phyloP scores from a whole-genome alignment of 2,797 vertebrate species.

The Aldrovandia affinis region DNA sequence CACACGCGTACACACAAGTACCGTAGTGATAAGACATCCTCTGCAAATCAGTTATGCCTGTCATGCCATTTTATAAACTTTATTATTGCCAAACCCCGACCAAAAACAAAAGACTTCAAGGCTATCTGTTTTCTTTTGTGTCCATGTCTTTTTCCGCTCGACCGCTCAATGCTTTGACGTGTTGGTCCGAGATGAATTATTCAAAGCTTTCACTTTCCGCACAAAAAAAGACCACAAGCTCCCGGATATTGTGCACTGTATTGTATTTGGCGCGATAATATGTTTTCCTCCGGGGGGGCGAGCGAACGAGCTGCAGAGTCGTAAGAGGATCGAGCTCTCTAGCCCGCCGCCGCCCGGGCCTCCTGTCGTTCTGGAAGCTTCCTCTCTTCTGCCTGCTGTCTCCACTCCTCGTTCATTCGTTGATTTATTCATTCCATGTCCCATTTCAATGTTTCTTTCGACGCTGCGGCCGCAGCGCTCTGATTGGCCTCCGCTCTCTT shows the following conservation, averaged over 20 bases:
- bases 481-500: slow-evolving; percentile 45
- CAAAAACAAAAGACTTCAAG: not conserved
- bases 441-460: slow-evolving; percentile 37
- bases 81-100: too few relatives aligned
- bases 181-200: slow-evolving; percentile 14
- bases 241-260: slow-evolving; percentile 35
- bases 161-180: not conserved
- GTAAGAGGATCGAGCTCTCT: slow-evolving; percentile 54
- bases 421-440: slow-evolving; percentile 33
- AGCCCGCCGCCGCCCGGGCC: slow-evolving; percentile 33
- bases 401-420: slow-evolving; percentile 4
- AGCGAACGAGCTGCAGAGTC: too few relatives aligned
- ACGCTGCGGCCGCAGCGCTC: slow-evolving; percentile 41
- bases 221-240: not conserved
- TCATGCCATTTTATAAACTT: too few relatives aligned
- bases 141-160: too few relatives aligned
- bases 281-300: slow-evolving; percentile 15
- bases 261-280: not conserved
- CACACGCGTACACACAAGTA: slow-evolving; percentile 10
- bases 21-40: too few relatives aligned
- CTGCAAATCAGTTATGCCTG: too few relatives aligned
- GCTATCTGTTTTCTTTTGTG: not conserved
- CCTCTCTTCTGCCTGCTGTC: not conserved
- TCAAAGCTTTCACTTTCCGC: not conserved
- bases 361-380: not conserved